phyloP scores from a whole-genome alignment of 2,113 vertebrate species.

The Phoenicopterus ruber region DNA sequence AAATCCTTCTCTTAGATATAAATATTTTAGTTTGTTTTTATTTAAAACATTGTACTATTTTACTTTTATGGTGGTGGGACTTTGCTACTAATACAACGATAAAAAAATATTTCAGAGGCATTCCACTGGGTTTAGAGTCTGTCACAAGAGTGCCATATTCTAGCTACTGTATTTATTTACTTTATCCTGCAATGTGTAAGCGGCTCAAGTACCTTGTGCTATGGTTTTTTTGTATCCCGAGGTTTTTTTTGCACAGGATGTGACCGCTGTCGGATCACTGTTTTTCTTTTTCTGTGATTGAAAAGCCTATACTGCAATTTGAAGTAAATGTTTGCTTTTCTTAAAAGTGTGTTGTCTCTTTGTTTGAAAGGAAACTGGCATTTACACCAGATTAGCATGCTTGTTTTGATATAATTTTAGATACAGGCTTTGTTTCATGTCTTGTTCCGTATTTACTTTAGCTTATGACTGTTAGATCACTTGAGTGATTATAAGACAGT shows the following conservation, averaged over 20 bases:
- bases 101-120: conserved; percentile 70
- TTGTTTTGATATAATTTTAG: neutral
- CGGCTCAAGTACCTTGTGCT: conserved; percentile 69
- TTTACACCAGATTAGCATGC: neutral
- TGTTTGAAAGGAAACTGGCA: neutral
- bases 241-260: conserved; percentile 71
- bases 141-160: conserved; percentile 72
- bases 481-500: neutral
- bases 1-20: conserved; percentile 73
- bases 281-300: conserved; percentile 77
- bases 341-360: conserved; percentile 56
- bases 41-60: conserved; percentile 78
- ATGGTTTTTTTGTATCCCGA: conserved; percentile 64
- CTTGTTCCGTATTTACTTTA: neutral
- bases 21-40: conserved; percentile 76
- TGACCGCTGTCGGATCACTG: conserved; percentile 77
- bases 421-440: neutral
- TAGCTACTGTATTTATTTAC: conserved; percentile 77
- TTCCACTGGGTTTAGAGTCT: conserved; percentile 69
- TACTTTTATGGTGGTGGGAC: conserved; percentile 75
- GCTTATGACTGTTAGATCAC: neutral
- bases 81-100: conserved; percentile 77
- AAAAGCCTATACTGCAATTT: conserved; percentile 77
- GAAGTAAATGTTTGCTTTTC: conserved; percentile 83
- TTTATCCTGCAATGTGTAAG: conserved; percentile 69